These are phyloP conservation scores for Lasioglossum pauxillum DNA, from an alignment of 2,888 invertebrate genomes.

Conservation along the genomic window DNA sequence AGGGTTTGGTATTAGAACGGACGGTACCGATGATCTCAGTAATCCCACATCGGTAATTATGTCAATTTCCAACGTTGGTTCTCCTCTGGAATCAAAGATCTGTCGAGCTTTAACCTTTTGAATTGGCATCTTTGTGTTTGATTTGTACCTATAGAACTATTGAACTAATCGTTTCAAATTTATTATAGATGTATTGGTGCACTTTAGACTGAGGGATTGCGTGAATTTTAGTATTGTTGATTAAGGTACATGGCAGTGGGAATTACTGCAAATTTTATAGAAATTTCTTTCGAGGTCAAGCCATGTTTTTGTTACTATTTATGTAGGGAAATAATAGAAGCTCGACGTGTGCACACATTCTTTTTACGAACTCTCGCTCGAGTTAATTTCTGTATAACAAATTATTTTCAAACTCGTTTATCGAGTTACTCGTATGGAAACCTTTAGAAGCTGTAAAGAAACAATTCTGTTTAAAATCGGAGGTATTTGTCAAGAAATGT, in stretches of 20 bases:
- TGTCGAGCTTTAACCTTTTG: conserved; percentile 87
- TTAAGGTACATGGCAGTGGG: background rate
- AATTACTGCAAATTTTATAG: conserved; percentile 20
- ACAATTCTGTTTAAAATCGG: too few relatives aligned
- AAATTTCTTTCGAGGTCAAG: background rate
- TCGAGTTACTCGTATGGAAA: background rate
- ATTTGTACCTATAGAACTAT: background rate
- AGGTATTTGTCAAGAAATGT: too few relatives aligned
- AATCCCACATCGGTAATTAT: conserved; percentile 80
- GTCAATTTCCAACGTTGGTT: conserved; percentile 88
- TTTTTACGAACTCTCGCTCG: background rate
- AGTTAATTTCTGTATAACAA: background rate
- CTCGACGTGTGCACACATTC: background rate
- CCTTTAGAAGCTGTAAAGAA: background rate
- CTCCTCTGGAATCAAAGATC: conserved; percentile 89
- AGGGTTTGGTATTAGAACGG: conserved; percentile 67
- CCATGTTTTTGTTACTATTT: conserved; percentile 25
- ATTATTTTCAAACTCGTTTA: background rate
- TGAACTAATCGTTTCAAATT: background rate
- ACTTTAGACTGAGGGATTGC: background rate
- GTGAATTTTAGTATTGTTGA: background rate
- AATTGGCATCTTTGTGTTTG: conserved; percentile 85
- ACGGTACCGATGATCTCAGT: conserved; percentile 79
- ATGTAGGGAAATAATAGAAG: conserved; percentile 21
- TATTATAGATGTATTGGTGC: background rate